Percentiles rank a stretch among this genome's conserved stretches.
These are phyloP conservation scores for Eriocheir sinensis DNA, from an alignment of 1,140 invertebrate genomes.

Conservation along the genomic window DNA sequence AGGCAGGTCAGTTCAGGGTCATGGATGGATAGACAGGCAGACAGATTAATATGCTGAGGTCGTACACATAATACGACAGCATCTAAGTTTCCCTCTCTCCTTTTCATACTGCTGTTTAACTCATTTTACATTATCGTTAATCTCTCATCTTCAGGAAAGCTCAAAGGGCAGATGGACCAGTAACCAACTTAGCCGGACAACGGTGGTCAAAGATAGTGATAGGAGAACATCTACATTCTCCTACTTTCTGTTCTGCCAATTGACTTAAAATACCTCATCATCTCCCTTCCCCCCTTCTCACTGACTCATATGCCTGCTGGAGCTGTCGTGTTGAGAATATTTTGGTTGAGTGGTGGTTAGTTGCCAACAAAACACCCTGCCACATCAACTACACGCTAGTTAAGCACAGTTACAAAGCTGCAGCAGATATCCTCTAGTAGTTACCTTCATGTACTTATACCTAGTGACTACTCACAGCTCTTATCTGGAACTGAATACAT, in stretches of 20 bases:
- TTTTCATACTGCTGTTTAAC: not conserved
- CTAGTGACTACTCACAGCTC: not conserved
- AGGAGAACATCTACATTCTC: not conserved
- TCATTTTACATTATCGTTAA: no score
- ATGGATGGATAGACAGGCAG: not conserved
- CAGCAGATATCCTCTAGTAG: not conserved
- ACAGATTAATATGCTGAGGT: not conserved
- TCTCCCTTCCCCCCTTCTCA: not conserved
- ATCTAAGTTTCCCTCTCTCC: not conserved
- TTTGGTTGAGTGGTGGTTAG: not conserved
- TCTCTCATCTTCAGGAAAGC: no score
- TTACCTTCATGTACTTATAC: not conserved
- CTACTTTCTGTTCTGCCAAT: not conserved
- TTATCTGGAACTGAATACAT: not conserved
- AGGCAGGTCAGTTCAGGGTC: no score
- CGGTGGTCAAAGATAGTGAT: no score
- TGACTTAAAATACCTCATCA: no score
- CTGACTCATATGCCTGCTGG: not conserved
- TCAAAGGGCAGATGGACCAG: no score
- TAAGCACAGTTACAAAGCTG: not conserved
- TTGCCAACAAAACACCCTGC: not conserved
- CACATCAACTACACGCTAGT: not conserved
- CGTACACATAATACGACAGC: not conserved
- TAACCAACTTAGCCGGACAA: no score
- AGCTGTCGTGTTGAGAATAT: not conserved